Evolutionary conservation across 1,140 invertebrate genomes (phyloP).

Genomic region (Megalonaias nervosa): DNA sequence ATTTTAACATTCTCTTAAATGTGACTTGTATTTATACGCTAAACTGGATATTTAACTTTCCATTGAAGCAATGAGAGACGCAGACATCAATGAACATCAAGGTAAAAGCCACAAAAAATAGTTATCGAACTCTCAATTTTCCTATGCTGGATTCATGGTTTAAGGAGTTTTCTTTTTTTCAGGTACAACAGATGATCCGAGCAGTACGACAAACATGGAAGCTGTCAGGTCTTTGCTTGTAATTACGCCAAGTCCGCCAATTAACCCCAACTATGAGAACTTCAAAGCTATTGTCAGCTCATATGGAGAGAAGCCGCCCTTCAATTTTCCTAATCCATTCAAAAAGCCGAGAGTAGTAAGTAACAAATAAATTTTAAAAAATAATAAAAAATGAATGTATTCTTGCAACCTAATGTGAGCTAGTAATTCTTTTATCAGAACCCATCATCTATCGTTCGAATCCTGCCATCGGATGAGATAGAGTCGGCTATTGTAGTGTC

Average conservation of each 20-base stretch:
- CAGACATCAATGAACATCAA: too few relatives aligned
- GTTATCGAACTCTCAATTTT: too few relatives aligned
- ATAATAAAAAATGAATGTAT: too few relatives aligned
- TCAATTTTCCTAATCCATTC: constrained; percentile 79
- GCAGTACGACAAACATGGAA: constrained; percentile 51
- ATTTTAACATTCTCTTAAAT: too few relatives aligned
- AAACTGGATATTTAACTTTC: too few relatives aligned
- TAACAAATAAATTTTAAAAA: neutral
- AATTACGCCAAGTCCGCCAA: constrained; percentile 86
- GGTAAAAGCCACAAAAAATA: too few relatives aligned
- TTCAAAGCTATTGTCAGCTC: constrained; percentile 84
- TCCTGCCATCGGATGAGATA: too few relatives aligned
- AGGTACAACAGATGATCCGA: constrained; percentile 49
- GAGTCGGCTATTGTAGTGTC: too few relatives aligned
- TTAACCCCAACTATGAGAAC: constrained; percentile 80
- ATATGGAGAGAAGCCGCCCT: constrained; percentile 84
- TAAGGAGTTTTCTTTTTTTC: neutral
- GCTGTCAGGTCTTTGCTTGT: constrained; percentile 86
- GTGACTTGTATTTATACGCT: too few relatives aligned
- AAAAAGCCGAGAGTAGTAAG: constrained; percentile 44
- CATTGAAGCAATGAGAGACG: too few relatives aligned
- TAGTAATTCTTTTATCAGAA: neutral
- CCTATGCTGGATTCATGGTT: too few relatives aligned
- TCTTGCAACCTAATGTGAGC: neutral
- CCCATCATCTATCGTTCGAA: too few relatives aligned